phyloP scores from a whole-genome alignment of 1,140 invertebrate genomes.

The Trissolcus basalis region DNA sequence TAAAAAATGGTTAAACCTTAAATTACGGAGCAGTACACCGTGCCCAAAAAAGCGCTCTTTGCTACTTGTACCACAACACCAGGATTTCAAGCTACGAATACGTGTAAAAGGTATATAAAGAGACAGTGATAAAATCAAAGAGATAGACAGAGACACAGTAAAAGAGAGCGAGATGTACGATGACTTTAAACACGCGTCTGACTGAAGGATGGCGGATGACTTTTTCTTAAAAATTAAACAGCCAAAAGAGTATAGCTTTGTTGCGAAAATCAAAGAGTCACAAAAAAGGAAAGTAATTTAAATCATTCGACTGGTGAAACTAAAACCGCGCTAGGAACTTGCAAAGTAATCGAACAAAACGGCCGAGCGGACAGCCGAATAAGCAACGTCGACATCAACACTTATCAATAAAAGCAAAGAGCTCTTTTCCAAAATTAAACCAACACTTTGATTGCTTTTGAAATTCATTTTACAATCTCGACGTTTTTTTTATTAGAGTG shows the following conservation, averaged over 20 bases:
- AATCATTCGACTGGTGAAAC: constrained; percentile 43
- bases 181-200: constrained; percentile 48
- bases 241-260: constrained; percentile 18
- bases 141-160: constrained; percentile 54
- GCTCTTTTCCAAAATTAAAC: constrained; percentile 56
- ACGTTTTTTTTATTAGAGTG: constrained; percentile 25
- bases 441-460: constrained; percentile 44
- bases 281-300: constrained; percentile 9
- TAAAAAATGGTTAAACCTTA: constrained; percentile 1
- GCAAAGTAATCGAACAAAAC: constrained; percentile 44
- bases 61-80: constrained; percentile 74
- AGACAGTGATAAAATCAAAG: constrained; percentile 56
- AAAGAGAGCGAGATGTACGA: constrained; percentile 40
- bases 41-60: constrained; percentile 72
- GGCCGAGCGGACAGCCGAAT: constrained; percentile 57
- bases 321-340: constrained; percentile 60
- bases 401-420: constrained; percentile 53
- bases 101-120: constrained; percentile 55
- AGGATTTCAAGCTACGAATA: constrained; percentile 74
- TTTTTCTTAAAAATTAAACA: constrained; percentile 31
- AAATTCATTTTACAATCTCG: constrained; percentile 21
- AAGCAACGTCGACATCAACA: constrained; percentile 49
- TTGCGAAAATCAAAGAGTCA: constrained; percentile 51
- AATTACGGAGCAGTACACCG: constrained; percentile 65
- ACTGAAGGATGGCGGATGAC: constrained; percentile 48